phyloP scores from a whole-genome alignment of 2,888 invertebrate genomes.

The Callyntrura guangdongensis region DNA sequence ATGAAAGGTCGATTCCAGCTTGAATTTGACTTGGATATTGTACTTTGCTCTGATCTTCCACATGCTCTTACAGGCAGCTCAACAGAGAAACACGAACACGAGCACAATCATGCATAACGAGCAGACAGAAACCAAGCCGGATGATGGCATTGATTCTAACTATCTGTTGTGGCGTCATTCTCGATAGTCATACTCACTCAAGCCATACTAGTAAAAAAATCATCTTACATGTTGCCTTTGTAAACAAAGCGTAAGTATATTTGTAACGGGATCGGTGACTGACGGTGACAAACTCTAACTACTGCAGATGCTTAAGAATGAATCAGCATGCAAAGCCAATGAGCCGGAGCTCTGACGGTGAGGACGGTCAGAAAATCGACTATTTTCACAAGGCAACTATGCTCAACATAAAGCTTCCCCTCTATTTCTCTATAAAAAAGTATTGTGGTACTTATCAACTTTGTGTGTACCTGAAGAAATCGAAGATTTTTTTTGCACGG shows the following conservation, averaged over 20 bases:
- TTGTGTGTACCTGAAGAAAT: too few relatives aligned
- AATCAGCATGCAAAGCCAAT: conserved; percentile 17
- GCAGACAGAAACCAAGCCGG: not conserved
- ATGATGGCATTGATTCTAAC: conserved; percentile 44
- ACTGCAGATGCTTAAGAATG: not conserved
- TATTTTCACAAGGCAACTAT: conserved; percentile 48
- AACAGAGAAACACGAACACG: not conserved
- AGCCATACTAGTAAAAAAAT: too few relatives aligned
- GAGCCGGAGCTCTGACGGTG: conserved; percentile 69
- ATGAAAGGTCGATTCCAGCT: conserved; percentile 80
- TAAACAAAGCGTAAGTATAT: too few relatives aligned
- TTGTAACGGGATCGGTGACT: not conserved
- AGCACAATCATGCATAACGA: not conserved
- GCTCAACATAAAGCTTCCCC: conserved; percentile 62
- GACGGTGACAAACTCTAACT: not conserved
- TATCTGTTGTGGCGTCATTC: not conserved
- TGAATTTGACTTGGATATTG: conserved; percentile 73
- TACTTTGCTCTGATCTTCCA: conserved; percentile 54
- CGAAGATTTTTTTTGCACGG: too few relatives aligned
- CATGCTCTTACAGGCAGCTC: not conserved
- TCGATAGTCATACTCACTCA: not conserved
- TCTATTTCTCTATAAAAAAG: not conserved
- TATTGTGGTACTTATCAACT: too few relatives aligned
- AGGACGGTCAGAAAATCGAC: conserved; percentile 77
- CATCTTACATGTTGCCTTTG: too few relatives aligned